Evolutionary conservation across 2,797 vertebrate species (phyloP), one percentile per base, ranked within the genome.

Genomic region (Macropus fuliginosus): DNA sequence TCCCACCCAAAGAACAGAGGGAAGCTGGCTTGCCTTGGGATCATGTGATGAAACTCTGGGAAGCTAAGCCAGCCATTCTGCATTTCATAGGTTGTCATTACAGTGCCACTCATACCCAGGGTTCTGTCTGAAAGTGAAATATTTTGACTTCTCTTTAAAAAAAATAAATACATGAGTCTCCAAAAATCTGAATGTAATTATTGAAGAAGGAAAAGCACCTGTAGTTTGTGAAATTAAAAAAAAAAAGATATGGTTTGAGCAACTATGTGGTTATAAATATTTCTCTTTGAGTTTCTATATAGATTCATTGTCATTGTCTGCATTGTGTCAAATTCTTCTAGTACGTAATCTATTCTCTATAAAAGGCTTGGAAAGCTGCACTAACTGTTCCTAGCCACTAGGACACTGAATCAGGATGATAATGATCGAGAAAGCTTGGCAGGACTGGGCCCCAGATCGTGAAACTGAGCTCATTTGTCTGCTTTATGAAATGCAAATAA

Each of bases 51-150:
- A 97, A 96, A 91, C 16, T 96, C 46, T 12, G n/a, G 92, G 92
- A 66, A 94, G 50, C 56, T 92, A 81, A 92, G 62, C 89, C 54
- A 93, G 31, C 46, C 87, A 94, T 93, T 94, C 55, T n/a, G 54
- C 56, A 56, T 91, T 87, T 91, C 55, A 34, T 46, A 50, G 34
- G 11, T 46, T 92, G n/a, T 74, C 89, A 28, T 74, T 74, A 59
- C 56, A 91, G 2, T 93, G 91, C 54, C 66, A 91, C 55, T 97
- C 87, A 54, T 40, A 40, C 11, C 18, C 21, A 21, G 1, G 34
- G 13, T 59, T 95, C 90, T 91, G 92, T 95, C 96, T 93, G 90
- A 87, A 95, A 94, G 56, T 92, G 93, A 95, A 96, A 92, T 95
- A 52, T 81, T 96, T 90, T 96, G 91, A 92, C 90, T 90, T 91